phyloP scores from a whole-genome alignment of 2,888 invertebrate genomes.

The Fragum fragum region DNA sequence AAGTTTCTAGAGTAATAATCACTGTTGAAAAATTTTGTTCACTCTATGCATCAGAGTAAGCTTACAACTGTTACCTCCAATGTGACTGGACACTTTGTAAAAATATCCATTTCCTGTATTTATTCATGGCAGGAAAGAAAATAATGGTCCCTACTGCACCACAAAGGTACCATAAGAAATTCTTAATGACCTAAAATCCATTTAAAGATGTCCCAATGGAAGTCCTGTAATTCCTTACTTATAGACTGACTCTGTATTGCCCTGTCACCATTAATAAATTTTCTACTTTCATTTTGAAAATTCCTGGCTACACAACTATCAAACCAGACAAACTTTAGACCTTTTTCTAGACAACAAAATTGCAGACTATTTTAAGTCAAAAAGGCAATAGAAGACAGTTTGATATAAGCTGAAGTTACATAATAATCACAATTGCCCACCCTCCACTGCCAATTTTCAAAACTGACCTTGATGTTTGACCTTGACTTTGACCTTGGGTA shows the following conservation, averaged over 20 bases:
- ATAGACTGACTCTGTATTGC: background rate
- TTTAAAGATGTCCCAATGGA: constrained; percentile 8
- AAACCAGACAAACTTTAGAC: background rate
- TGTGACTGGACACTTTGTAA: background rate
- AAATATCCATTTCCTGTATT: constrained; percentile 16
- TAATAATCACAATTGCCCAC: no score
- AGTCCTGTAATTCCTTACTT: background rate
- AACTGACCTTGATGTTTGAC: no score
- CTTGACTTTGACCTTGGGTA: no score
- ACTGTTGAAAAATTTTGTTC: no score
- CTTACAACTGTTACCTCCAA: background rate
- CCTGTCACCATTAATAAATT: constrained; percentile 1
- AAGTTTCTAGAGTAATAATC: no score
- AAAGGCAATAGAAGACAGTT: background rate
- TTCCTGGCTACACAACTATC: background rate
- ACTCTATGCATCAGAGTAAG: no score
- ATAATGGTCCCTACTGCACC: background rate
- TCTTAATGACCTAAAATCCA: constrained; percentile 9
- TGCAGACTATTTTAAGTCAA: background rate
- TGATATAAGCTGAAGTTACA: background rate
- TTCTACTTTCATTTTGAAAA: constrained; percentile 1
- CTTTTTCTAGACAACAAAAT: background rate
- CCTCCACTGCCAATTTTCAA: no score
- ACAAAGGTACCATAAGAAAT: background rate
- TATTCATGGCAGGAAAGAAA: background rate